Percentiles rank a stretch among this genome's conserved stretches.
Conservation (phyloP, 2,113 vertebrate species). For the Melierax canorus region DNA sequence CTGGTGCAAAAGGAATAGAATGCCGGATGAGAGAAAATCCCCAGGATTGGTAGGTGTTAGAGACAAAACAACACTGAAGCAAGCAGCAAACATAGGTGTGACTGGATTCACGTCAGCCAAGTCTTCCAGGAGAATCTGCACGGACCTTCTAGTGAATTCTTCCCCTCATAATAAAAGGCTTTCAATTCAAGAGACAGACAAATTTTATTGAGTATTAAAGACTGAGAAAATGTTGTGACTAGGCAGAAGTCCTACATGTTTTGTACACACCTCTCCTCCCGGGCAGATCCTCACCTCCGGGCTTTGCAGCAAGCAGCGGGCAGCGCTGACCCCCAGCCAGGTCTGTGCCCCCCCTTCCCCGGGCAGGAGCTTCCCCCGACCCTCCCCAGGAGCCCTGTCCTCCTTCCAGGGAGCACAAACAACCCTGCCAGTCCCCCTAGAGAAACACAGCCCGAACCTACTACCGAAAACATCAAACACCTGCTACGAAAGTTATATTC, state of each 20-base stretch:
- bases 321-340: fast-evolving
- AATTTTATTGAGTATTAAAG: background rate
- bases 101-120: background rate
- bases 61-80: background rate
- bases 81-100: background rate
- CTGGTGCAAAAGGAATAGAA: background rate
- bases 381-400: background rate
- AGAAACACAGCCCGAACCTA: background rate
- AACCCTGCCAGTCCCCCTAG: background rate
- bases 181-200: background rate
- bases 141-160: background rate
- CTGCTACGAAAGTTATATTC: background rate
- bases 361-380: background rate
- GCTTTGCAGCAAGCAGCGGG: background rate
- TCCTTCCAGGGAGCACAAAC: background rate
- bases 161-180: background rate
- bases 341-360: background rate
- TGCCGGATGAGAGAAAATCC: background rate
- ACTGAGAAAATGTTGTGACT: background rate
- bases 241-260: background rate
- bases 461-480: background rate
- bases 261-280: background rate
- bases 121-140: background rate
- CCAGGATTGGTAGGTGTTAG: background rate
- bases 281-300: background rate